Base-by-base conservation (phyloP, 2,113 vertebrate genomes). In the Bufo bufo region DNA sequence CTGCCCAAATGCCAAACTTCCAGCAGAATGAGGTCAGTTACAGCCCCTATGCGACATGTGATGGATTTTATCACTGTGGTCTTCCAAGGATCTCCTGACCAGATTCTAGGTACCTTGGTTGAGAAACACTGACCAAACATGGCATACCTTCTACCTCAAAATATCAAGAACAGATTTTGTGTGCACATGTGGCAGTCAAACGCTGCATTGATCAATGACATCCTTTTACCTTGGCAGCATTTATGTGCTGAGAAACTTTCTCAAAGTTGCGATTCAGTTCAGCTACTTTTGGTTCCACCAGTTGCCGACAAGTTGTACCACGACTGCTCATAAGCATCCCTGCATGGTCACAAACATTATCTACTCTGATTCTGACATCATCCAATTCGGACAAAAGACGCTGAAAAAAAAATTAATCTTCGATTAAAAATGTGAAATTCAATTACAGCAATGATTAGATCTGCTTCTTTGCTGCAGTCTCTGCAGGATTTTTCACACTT, bases 201-300 rank as follows among this genome's bases (percentile, higher is more conserved):
- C 14, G 45, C 63, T 61, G 14, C 17, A 19, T 2, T 8, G 7
- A 20, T 81, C 33, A 45, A 1, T 80, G 23, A 56, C 14, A 43
- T 61, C 17, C 72, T 20, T 20, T 77, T 91, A 98, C 98, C 93
- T 97, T 95, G 59, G 97, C 95, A 12, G 96, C 95, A 92, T 91
- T 96, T 92, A 99, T 97, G 91, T 99, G 97, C 63, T 98, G 97
- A 82, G 97, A 97, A 17, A 99, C 97, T 91, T 99, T 99, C 89
- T 97, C 96, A 81, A 98, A 99, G 92, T 98, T 98, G 61, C 96
- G 96, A 90, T 97, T 97, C 83, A 99, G 93, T 77, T 99, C 98
- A 0, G 95, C 91, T 90, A 99, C 92, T 89, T 99, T 99, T 23
- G 97, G 97, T 85, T 99, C 97, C 71, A 99, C 97, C 2, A 99